These are phyloP conservation scores for Stenolophus ochropezus DNA, from an alignment of 2,888 invertebrate genomes.

Conservation along the genomic window DNA sequence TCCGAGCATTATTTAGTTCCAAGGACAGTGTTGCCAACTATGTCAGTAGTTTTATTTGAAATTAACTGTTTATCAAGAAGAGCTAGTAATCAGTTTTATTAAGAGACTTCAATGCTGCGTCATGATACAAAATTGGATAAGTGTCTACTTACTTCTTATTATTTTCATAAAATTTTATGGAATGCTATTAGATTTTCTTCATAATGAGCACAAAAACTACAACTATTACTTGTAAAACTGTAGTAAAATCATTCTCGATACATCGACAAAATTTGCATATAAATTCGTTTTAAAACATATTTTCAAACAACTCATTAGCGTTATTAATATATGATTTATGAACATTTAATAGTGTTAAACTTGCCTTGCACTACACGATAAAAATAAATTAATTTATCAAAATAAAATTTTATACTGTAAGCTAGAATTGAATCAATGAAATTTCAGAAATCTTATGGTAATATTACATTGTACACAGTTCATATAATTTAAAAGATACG, in stretches of 20 bases:
- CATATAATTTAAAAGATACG: no score
- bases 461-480: no score
- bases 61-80: slow-evolving; percentile 38
- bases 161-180: slow-evolving; percentile 17
- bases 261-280: background rate
- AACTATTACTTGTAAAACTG: background rate
- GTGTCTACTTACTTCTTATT: slow-evolving; percentile 17
- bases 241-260: background rate
- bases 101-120: slow-evolving; percentile 23
- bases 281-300: background rate
- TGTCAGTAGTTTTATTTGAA: slow-evolving; percentile 35
- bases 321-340: background rate
- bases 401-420: no score
- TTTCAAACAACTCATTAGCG: background rate
- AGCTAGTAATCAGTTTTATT: slow-evolving; percentile 13
- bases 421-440: no score
- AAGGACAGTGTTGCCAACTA: slow-evolving; percentile 28
- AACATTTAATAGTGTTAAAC: no score
- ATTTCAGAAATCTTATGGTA: no score
- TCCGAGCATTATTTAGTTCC: slow-evolving; percentile 9
- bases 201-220: background rate
- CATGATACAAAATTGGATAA: slow-evolving; percentile 29
- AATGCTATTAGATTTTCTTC: slow-evolving; percentile 23
- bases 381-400: no score
- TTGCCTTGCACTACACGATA: no score